Percentiles rank a stretch among this genome's conserved stretches.
Evolutionary conservation across 2,888 invertebrate species (phyloP).

Genomic region (Cactoblastis cactorum): DNA sequence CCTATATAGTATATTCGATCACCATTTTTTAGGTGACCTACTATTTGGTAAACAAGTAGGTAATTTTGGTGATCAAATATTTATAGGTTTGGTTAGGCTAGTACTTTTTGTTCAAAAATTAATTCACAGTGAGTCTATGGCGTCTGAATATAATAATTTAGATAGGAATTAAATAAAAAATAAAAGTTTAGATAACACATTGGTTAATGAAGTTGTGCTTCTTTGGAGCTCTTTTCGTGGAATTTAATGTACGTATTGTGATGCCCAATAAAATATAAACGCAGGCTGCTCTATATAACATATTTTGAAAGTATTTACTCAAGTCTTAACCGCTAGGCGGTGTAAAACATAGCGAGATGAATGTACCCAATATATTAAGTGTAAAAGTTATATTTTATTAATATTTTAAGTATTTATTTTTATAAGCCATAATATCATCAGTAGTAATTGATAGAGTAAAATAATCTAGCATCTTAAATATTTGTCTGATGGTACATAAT

Average conservation of each 20-base stretch:
- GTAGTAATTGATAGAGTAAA: neutral
- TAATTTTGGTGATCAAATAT: too few species aligned
- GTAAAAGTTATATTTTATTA: constrained; percentile 19
- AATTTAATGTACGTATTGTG: neutral
- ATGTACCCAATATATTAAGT: constrained; percentile 15
- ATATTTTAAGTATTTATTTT: constrained; percentile 12
- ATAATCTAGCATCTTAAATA: neutral
- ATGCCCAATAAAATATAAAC: neutral
- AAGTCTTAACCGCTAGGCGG: constrained; percentile 1
- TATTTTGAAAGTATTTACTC: constrained; percentile 10
- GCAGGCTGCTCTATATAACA: constrained; percentile 3
- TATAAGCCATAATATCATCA: neutral
- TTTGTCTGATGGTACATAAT: too few species aligned
- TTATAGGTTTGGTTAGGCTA: too few species aligned
- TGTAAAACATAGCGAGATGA: constrained; percentile 7
- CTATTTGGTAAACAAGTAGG: too few species aligned
- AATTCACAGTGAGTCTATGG: too few species aligned
- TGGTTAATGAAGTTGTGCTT: neutral
- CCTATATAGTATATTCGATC: too few species aligned
- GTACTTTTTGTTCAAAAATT: too few species aligned
- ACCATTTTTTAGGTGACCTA: too few species aligned
- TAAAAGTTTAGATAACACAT: neutral
- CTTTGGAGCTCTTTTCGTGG: neutral
- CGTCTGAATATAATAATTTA: too few species aligned
- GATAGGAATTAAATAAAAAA: too few species aligned